phyloP scores from a whole-genome alignment of 2,888 invertebrate genomes.

The Maniola hyperantus region DNA sequence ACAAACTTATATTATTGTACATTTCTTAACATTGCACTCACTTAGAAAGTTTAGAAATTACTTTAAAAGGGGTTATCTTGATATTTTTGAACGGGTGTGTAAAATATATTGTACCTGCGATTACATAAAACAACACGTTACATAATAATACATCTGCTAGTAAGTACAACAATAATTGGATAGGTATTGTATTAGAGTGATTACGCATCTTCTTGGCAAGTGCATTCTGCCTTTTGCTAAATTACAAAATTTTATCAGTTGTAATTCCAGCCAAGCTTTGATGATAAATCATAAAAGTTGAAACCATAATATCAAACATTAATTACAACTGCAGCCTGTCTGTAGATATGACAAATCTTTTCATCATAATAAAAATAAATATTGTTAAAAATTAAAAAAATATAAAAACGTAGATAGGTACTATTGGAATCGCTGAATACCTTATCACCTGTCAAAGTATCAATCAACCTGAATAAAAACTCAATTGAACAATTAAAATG shows the following conservation, averaged over 20 bases:
- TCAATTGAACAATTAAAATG: conserved; percentile 17
- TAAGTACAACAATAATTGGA: not conserved
- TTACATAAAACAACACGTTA: not conserved
- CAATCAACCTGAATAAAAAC: conserved; percentile 13
- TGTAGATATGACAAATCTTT: not conserved
- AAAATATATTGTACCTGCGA: not conserved
- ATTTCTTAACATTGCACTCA: not conserved
- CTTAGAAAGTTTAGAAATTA: conserved; percentile 12
- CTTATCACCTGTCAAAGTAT: conserved; percentile 9
- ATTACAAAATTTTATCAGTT: too few relatives aligned
- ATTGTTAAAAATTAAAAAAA: not conserved
- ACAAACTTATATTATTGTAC: conserved; percentile 1
- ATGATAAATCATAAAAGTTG: too few relatives aligned
- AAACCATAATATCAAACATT: too few relatives aligned
- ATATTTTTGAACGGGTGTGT: not conserved
- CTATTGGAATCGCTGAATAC: not conserved
- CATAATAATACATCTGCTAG: not conserved
- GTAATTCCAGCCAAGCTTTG: too few relatives aligned
- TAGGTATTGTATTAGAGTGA: not conserved
- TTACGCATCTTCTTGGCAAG: not conserved
- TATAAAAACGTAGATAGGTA: too few relatives aligned
- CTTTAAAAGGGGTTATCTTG: not conserved
- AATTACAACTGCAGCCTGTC: too few relatives aligned
- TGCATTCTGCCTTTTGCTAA: not conserved
- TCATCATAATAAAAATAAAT: not conserved